Conservation (phyloP, 2,113 vertebrate species). For the Tenebrosternarchus preto region DNA sequence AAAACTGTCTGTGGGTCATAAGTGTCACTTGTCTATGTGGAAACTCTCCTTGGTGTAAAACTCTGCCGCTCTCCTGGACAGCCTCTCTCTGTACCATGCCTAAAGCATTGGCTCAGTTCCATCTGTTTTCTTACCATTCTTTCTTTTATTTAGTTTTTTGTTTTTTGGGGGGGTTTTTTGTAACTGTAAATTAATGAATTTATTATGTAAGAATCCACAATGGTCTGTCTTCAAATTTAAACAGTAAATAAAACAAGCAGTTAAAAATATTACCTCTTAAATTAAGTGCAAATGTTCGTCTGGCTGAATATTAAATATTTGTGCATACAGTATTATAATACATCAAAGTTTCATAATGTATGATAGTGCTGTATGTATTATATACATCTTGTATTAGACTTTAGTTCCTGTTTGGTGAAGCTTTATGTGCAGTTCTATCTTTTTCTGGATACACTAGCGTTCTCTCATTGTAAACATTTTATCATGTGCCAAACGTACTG, state of each 20-base stretch:
- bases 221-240: constrained; percentile 59
- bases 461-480: constrained; percentile 87
- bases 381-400: constrained; percentile 62
- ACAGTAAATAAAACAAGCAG: constrained; percentile 54
- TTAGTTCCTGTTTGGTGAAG: constrained; percentile 88
- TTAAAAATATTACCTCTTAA: constrained; percentile 82
- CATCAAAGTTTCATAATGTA: constrained; percentile 69
- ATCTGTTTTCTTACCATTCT: constrained; percentile 9
- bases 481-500: constrained; percentile 99
- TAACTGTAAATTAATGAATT: constrained; percentile 54
- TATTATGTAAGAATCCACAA: constrained; percentile 61
- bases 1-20: constrained; percentile 19
- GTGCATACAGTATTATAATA: constrained; percentile 65
- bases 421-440: constrained; percentile 84
- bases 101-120: constrained; percentile 9
- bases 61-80: background rate
- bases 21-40: constrained; percentile 21
- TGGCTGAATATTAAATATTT: constrained; percentile 79
- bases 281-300: constrained; percentile 82
- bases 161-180: too few species aligned
- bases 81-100: constrained; percentile 29
- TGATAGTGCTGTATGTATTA: constrained; percentile 65
- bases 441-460: constrained; percentile 87
- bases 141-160: constrained; percentile 20
- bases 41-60: constrained; percentile 26